Percentiles rank a stretch among this genome's conserved stretches.
phyloP scores from a whole-genome alignment of 2,888 invertebrate species.

The Leucania comma region DNA sequence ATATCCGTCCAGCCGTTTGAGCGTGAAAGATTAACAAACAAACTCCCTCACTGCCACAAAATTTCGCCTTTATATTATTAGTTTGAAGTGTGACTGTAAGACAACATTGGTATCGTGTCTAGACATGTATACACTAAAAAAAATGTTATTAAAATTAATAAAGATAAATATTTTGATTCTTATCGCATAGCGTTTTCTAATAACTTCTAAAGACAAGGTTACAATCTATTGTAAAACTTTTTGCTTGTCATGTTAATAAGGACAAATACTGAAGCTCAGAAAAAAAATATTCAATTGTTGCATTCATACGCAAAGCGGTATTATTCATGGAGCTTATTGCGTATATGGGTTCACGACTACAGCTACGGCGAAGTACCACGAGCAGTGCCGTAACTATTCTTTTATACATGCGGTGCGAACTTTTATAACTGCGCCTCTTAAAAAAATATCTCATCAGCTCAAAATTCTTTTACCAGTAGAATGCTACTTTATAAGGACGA shows the following conservation, averaged over 20 bases:
- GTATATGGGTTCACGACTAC: conserved; percentile 6
- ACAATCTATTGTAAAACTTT: conserved; percentile 37
- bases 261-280: conserved; percentile 3
- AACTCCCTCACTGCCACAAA: no score
- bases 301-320: conserved; percentile 35
- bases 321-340: conserved; percentile 46
- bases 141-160: conserved; percentile 17
- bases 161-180: conserved; percentile 8
- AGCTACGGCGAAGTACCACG: conserved; percentile 2
- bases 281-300: conserved; percentile 50
- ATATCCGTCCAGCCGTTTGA: no score
- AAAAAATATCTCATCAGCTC: no score
- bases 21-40: no score
- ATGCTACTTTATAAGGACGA: no score
- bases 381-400: no score
- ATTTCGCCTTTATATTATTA: no score
- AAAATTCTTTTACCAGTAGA: no score
- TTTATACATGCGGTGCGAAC: no score
- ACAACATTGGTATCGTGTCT: not conserved
- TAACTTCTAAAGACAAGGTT: conserved; percentile 39
- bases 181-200: conserved; percentile 19
- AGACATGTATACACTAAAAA: not conserved
- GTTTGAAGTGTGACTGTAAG: not conserved
- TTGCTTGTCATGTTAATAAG: conserved; percentile 51
- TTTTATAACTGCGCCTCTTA: no score